These are phyloP conservation scores for Antigone vipio DNA, from an alignment of 2,113 vertebrate species.

Conservation along the genomic window DNA sequence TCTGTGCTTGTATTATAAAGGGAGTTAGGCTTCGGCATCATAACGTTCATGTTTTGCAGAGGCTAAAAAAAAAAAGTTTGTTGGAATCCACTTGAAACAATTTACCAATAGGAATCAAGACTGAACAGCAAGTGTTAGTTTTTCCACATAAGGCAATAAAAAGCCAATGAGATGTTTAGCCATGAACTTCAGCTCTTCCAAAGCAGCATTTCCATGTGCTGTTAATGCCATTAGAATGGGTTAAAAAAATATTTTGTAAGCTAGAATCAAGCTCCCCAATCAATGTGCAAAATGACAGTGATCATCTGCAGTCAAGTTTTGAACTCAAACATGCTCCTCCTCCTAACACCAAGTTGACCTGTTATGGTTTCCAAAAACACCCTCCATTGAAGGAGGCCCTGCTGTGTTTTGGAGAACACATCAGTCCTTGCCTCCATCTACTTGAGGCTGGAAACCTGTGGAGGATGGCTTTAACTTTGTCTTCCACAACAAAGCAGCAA, in stretches of 20 bases:
- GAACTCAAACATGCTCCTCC: neutral
- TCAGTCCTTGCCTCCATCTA: neutral
- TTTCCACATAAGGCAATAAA: neutral
- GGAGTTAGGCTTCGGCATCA: constrained; percentile 78
- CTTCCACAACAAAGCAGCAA: neutral
- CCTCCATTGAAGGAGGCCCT: neutral
- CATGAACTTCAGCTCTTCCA: neutral
- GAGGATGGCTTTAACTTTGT: neutral
- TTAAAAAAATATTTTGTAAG: neutral
- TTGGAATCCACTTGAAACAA: neutral
- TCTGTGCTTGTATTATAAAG: constrained; percentile 82
- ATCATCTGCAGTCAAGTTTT: neutral
- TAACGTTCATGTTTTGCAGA: constrained; percentile 78
- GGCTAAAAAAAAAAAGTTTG: constrained; percentile 75
- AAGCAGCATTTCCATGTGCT: neutral
- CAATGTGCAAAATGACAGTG: neutral
- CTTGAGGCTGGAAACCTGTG: neutral
- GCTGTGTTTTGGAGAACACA: neutral
- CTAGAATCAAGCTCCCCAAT: neutral
- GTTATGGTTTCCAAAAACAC: neutral
- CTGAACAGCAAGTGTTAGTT: neutral
- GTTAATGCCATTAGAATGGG: neutral
- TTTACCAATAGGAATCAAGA: neutral
- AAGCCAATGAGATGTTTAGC: neutral
- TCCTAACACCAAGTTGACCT: neutral